Percentiles rank a stretch among this genome's conserved stretches.
Evolutionary conservation across 2,888 invertebrate genomes (phyloP).

Genomic region (Drosophila kanekoi): DNA sequence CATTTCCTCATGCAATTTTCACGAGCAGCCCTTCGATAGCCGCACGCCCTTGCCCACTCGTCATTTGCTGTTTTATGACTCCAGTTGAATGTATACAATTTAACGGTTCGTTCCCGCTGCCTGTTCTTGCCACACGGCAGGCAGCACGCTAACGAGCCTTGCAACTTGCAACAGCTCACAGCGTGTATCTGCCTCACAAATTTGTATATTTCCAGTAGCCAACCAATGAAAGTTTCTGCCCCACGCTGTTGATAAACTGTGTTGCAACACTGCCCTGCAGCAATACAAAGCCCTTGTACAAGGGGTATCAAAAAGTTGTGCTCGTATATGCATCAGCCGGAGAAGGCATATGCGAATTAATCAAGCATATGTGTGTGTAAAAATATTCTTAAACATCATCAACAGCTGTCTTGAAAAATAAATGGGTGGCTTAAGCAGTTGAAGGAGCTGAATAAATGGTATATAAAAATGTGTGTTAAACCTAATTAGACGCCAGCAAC

Average conservation of each 20-base stretch:
- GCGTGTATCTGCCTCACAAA: constrained; percentile 13
- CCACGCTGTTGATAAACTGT: background rate
- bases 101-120: constrained; percentile 58
- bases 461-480: too few species aligned
- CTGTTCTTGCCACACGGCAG: constrained; percentile 20
- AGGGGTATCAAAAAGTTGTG: background rate
- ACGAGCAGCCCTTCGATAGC: constrained; percentile 37
- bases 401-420: too few species aligned
- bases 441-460: too few species aligned
- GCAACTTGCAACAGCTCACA: constrained; percentile 20
- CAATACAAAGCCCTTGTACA: background rate
- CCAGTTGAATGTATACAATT: constrained; percentile 73
- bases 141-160: constrained; percentile 40
- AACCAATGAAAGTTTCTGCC: background rate
- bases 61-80: constrained; percentile 41
- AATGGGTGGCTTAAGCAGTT: too few species aligned
- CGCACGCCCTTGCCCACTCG: background rate
- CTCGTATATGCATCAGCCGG: background rate
- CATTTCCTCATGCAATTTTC: constrained; percentile 83
- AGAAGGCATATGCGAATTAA: too few species aligned
- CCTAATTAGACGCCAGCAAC: too few species aligned
- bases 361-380: too few species aligned
- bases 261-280: background rate
- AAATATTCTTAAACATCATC: too few species aligned
- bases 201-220: background rate